A percentile compares a stretch with the other conserved stretches of the same genome.
Conservation (phyloP, 2,888 invertebrate species). For the Oligia strigilis region DNA sequence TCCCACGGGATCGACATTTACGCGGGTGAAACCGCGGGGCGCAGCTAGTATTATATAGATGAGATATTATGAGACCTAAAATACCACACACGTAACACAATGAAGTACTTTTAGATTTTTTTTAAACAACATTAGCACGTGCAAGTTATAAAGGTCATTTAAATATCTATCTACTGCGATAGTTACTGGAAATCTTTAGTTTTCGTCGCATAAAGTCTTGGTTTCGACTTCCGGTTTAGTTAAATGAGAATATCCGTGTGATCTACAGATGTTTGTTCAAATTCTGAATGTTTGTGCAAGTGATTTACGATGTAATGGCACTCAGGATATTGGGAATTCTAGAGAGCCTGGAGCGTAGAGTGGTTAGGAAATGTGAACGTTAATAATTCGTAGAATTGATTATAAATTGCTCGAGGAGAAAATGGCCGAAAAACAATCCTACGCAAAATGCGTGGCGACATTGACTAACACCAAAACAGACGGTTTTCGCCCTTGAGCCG, state of each 20-base stretch:
- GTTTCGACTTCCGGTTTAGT: not conserved
- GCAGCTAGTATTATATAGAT: no score
- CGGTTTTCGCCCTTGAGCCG: not conserved
- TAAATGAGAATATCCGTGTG: constrained; percentile 24
- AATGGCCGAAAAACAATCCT: no score
- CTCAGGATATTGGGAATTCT: constrained; percentile 21
- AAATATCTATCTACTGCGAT: not conserved
- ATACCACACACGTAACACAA: not conserved
- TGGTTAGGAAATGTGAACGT: not conserved
- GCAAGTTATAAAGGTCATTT: not conserved
- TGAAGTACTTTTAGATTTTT: not conserved
- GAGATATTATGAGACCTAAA: not conserved
- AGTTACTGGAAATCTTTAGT: not conserved
- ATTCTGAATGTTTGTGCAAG: constrained; percentile 26
- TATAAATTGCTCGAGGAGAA: no score
- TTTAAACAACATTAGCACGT: not conserved
- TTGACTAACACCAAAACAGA: not conserved
- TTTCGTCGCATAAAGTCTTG: not conserved
- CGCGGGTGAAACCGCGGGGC: no score
- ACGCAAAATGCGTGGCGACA: not conserved
- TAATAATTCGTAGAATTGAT: not conserved
- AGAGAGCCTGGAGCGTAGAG: not conserved
- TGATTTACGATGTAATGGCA: constrained; percentile 40
- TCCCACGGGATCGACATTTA: no score
- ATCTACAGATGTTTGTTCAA: constrained; percentile 46